Conservation (phyloP, 2,888 invertebrate genomes). For the Agrochola lota region DNA sequence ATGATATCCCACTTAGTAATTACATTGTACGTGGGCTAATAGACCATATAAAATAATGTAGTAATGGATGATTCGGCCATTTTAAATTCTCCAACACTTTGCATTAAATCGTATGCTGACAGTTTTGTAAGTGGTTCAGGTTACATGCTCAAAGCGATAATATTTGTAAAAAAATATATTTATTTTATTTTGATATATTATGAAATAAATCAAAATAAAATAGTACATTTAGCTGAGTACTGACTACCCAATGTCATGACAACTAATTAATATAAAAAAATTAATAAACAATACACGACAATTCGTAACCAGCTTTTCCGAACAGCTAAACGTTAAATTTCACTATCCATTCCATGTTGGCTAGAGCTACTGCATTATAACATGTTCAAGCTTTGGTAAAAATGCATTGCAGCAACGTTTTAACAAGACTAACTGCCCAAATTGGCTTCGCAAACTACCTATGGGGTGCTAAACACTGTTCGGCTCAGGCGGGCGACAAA, state of each 20-base stretch:
- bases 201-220: not conserved
- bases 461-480: not conserved
- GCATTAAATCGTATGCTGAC: slow-evolving; percentile 70
- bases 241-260: not conserved
- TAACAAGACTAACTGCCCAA: not conserved
- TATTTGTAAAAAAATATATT: not conserved
- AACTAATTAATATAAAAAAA: not conserved
- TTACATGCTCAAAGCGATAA: slow-evolving; percentile 14
- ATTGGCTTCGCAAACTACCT: too few species aligned
- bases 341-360: not conserved
- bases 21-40: slow-evolving; percentile 28
- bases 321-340: not conserved
- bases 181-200: not conserved
- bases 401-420: not conserved
- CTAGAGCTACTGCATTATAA: not conserved
- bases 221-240: not conserved
- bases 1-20: slow-evolving; percentile 11
- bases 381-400: not conserved
- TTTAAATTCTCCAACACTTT: slow-evolving; percentile 70
- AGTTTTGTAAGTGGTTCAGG: slow-evolving; percentile 53
- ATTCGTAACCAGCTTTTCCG: not conserved
- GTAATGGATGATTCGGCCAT: slow-evolving; percentile 64
- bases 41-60: slow-evolving; percentile 57
- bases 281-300: not conserved
- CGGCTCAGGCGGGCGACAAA: not conserved